Base-by-base conservation (phyloP, 1,140 invertebrate species). In the Araneus ventricosus region DNA sequence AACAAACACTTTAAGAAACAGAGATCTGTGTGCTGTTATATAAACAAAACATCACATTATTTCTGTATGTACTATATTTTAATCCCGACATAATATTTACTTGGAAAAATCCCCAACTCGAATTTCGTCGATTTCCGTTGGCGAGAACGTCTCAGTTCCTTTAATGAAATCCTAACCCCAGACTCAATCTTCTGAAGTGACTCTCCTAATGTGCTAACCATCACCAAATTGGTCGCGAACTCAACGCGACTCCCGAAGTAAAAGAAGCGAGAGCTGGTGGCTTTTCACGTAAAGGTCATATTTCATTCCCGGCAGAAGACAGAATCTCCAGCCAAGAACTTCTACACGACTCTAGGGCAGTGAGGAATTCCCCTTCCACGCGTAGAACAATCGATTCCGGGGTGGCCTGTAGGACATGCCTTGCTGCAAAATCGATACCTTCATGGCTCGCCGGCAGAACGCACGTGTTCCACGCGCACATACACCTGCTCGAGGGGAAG, bases 271-370 rank as follows among this genome's bases (percentile, higher is more conserved):
- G 30, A 20, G 4, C 30, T 34, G 30, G 14, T 37, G 30, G 34
- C 27, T 34, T 75, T n/a, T 37, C 70, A 37, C 34, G 70, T 75
- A 75, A 75, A 75, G 70, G 70, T 75, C 70, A 37, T 75, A 30
- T 34, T 75, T 75, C 70, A 75, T 1, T 20, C 17, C 4, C 34
- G 70, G 17, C 70, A 75, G 70, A 75, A 75, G 70, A 75, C 70
- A 75, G 70, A n/a, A 24, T 34, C 20, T 75, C 70, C 70, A 75
- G 70, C 70, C 70, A 75, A 75, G 70, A 75, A 75, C 70, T 75
- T 75, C 67, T 75, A 75, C 34, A 75, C 70, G 30, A 34, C 59
- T 63, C 59, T 7, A 37, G 70, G 20, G 30, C 20, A 75, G 70
- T 75, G 70, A 20, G 70, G 70, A 75, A 75, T 75, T 75, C 34